phyloP scores from a whole-genome alignment of 2,113 vertebrate genomes.

The Prochilodus magdalenae region DNA sequence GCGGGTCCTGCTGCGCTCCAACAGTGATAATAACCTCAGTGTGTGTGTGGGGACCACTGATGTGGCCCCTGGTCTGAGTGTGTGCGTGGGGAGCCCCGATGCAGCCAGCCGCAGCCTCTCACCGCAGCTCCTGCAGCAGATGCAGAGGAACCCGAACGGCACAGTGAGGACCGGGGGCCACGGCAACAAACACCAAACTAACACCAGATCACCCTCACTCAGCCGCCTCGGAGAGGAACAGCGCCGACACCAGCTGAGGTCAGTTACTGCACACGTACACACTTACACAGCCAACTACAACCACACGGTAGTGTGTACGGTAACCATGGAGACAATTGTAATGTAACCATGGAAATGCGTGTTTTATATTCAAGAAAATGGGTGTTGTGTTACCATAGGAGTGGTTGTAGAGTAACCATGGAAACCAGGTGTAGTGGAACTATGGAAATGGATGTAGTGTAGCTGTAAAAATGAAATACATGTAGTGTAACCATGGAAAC shows the following conservation, averaged over 20 bases:
- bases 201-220: slow-evolving; percentile 91
- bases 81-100: slow-evolving; percentile 77
- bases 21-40: slow-evolving; percentile 94
- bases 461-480: too few species aligned
- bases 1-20: slow-evolving; percentile 91
- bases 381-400: too few species aligned
- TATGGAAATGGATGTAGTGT: too few species aligned
- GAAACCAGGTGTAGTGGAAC: too few species aligned
- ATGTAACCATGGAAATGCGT: too few species aligned
- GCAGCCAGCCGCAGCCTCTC: slow-evolving; percentile 91
- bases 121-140: slow-evolving; percentile 90
- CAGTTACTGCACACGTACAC: neutral
- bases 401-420: too few species aligned
- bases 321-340: too few species aligned
- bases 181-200: slow-evolving; percentile 71
- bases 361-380: too few species aligned
- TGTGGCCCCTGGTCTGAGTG: slow-evolving; percentile 71
- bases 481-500: too few species aligned
- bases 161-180: slow-evolving; percentile 84
- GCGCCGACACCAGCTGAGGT: slow-evolving; percentile 33
- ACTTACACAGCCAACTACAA: too few species aligned
- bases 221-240: slow-evolving; percentile 89
- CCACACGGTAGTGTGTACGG: too few species aligned
- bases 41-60: slow-evolving; percentile 78
- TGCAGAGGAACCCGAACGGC: slow-evolving; percentile 88